Evolutionary conservation across 1,140 invertebrate species (phyloP), one percentile per base, ranked within the genome.

Genomic region (Catajapyx aquilonaris): DNA sequence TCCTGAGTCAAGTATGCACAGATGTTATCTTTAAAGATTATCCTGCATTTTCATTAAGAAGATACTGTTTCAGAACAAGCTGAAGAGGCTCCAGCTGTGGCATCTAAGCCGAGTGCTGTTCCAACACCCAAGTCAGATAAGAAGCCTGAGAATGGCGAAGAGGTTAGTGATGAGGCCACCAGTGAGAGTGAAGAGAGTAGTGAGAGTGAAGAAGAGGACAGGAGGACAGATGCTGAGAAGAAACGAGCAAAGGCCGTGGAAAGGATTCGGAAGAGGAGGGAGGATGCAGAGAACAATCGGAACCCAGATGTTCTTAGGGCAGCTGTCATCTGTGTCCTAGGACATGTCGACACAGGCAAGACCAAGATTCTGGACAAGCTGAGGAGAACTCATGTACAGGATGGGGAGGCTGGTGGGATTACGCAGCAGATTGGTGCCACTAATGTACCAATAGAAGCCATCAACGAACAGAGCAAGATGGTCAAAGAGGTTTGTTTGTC

Each of bases 321-420:
- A 0, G 87, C 91, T 7, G 87, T 99, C 16, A 90, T 99, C 2
- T 98, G 94, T 58, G 94, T 99, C 1, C 61, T 99, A 2, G 95
- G 95, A n/a, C 95, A 99, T 55, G 95, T 99, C 22, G 95, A 99
- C 63, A 98, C 95, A 0, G 94, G 93, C 30, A 99, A 99, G 68
- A 99, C 95, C 0, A 98, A 98, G 61, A 97, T 99, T 48, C 57
- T 99, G 30, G 95, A 99, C 54, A 98, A 97, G 59, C 59, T 95
- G 22, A 66, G 90, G 20, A 66, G 86, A 25, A 94, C 86, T 0
- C 80, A 95, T 57, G 94, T 99, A 0, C 95, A 99, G 59, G 93
- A 97, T 51, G 85, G 85, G 11, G 95, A 99, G 64, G 94, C 94
- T 20, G 95, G 95, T 43, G 95, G 95, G 44, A 99, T 99, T 39